Conservation (phyloP, 2,888 invertebrate species). For the Cordylochernes scorpioides region DNA sequence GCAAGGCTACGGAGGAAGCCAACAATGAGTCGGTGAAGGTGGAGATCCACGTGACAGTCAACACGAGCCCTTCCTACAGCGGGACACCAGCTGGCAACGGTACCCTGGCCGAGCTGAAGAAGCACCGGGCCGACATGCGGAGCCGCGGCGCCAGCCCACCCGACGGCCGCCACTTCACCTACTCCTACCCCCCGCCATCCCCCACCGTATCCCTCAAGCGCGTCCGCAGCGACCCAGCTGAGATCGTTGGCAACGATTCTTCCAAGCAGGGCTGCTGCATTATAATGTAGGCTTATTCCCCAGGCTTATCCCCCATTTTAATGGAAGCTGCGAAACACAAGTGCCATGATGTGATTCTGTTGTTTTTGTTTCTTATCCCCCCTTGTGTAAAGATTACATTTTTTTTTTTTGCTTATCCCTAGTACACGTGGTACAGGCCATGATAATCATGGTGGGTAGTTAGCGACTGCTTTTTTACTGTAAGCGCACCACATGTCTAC, state of each 20-base stretch:
- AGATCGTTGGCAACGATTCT: conserved; percentile 13
- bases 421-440: no score
- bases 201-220: conserved; percentile 11
- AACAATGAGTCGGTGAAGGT: conserved; percentile 19
- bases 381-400: no score
- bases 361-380: no score
- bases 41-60: conserved; percentile 17
- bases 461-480: no score
- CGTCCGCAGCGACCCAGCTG: conserved; percentile 13
- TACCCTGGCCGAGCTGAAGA: conserved; percentile 72
- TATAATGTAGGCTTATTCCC: no score
- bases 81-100: conserved; percentile 44
- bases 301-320: no score
- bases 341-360: no score
- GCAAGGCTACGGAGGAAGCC: no score
- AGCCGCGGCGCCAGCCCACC: conserved; percentile 10
- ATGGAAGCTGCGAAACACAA: no score
- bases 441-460: no score
- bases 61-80: conserved; percentile 34
- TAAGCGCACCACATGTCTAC: no score
- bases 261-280: conserved; percentile 13
- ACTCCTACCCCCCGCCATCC: conserved; percentile 10
- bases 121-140: conserved; percentile 34
- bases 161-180: conserved; percentile 6
- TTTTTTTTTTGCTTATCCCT: no score